Evolutionary conservation across 2,113 vertebrate species (phyloP).

Genomic region (Rhizomys pruinosus): DNA sequence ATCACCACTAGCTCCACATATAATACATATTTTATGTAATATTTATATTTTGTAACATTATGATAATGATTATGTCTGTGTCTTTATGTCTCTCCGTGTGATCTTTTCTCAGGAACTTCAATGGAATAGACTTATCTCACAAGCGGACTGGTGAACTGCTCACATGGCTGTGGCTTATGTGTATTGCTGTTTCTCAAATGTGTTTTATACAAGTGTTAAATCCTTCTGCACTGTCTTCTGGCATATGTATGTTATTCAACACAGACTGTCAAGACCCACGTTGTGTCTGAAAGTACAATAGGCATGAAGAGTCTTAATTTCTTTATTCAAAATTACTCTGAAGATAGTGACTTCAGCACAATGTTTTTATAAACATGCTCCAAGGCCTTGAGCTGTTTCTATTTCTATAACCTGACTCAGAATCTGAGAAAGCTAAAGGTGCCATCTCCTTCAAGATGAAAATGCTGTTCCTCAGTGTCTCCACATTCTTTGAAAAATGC

Average conservation of each 20-base stretch:
- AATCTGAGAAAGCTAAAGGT: neutral
- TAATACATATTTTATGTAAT: neutral
- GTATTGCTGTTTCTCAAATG: neutral
- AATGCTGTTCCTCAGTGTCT: neutral
- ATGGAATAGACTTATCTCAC: neutral
- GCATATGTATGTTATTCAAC: neutral
- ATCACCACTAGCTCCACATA: neutral
- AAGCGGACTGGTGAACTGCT: neutral
- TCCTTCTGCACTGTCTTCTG: neutral
- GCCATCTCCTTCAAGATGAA: neutral
- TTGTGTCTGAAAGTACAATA: neutral
- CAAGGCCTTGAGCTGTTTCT: neutral
- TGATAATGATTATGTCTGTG: neutral
- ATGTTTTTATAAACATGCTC: slow-evolving; percentile 22
- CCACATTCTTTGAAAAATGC: neutral
- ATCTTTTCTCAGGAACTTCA: neutral
- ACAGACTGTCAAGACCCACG: neutral
- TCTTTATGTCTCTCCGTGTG: neutral
- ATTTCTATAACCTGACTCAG: neutral
- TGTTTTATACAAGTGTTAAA: neutral
- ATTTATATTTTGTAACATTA: neutral
- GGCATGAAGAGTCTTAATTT: neutral
- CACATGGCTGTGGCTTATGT: neutral
- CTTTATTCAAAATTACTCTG: slow-evolving; percentile 21
- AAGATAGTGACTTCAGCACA: neutral